Conservation (phyloP, 1,140 invertebrate genomes). For the Tetranychus urticae region DNA sequence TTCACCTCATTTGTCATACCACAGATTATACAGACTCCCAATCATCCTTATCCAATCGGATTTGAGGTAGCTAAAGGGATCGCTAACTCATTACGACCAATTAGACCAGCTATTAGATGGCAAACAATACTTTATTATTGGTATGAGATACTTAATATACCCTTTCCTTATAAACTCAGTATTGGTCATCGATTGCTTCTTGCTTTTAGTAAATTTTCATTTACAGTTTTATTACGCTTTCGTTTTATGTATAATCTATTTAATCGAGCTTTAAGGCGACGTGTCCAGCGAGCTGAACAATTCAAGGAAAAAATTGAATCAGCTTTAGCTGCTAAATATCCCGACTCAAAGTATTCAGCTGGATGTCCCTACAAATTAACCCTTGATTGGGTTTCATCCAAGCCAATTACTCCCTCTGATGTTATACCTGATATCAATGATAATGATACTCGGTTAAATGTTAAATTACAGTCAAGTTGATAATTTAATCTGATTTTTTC, state of each 20-base stretch:
- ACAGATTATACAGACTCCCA: not conserved
- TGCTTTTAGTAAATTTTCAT: not conserved
- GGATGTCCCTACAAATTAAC: not conserved
- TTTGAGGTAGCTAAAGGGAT: conserved; percentile 4
- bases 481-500: too few relatives aligned
- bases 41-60: not conserved
- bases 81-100: not conserved
- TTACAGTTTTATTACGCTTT: not conserved
- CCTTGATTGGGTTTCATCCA: not conserved
- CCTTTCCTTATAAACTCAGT: not conserved
- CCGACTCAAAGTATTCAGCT: not conserved
- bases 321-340: not conserved
- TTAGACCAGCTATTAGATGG: not conserved
- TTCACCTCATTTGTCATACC: not conserved
- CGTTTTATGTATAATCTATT: not conserved
- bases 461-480: too few relatives aligned
- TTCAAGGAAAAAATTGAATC: not conserved
- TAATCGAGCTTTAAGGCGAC: not conserved
- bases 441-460: too few relatives aligned
- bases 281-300: not conserved
- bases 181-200: not conserved
- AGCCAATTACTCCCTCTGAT: too few relatives aligned
- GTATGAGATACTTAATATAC: not conserved
- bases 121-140: conserved; percentile 1
- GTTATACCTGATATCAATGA: too few relatives aligned